These are phyloP conservation scores for Diceros bicornis DNA, from an alignment of 2,797 vertebrate genomes.

Conservation along the genomic window DNA sequence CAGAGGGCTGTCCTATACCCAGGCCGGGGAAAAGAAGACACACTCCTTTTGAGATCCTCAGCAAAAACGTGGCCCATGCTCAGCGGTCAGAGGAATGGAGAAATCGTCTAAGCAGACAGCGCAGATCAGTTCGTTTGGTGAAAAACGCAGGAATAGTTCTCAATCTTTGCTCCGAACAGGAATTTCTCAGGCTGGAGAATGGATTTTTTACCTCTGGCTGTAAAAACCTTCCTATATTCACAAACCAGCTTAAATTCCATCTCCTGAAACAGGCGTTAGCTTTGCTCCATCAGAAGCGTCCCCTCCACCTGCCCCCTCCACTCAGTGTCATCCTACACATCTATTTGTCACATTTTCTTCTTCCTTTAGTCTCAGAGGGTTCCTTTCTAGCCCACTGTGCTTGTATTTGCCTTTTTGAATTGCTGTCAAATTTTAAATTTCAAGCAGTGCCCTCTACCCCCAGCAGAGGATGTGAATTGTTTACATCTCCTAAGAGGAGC, in stretches of 20 bases:
- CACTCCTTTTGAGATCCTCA: background rate
- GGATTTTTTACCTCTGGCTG: background rate
- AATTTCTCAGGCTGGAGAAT: background rate
- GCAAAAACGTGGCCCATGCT: background rate
- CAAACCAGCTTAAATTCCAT: background rate
- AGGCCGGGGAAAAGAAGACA: too few species aligned
- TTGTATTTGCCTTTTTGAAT: background rate
- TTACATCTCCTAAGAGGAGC: background rate
- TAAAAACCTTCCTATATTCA: background rate
- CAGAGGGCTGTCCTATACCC: background rate
- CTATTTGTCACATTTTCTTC: background rate
- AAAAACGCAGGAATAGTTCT: background rate
- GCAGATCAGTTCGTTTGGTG: background rate
- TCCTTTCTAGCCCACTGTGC: background rate
- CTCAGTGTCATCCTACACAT: background rate
- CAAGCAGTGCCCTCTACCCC: background rate
- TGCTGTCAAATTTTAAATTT: background rate
- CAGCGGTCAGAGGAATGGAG: background rate
- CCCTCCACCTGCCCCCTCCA: background rate
- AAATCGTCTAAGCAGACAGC: background rate
- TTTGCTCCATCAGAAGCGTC: accelerated
- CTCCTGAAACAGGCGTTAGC: background rate
- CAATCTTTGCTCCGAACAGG: background rate
- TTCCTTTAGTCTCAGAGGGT: background rate
- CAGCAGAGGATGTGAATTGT: background rate